A percentile compares a stretch with the other conserved stretches of the same genome.
phyloP scores from a whole-genome alignment of 2,113 vertebrate genomes.

The Stictonetta naevosa region DNA sequence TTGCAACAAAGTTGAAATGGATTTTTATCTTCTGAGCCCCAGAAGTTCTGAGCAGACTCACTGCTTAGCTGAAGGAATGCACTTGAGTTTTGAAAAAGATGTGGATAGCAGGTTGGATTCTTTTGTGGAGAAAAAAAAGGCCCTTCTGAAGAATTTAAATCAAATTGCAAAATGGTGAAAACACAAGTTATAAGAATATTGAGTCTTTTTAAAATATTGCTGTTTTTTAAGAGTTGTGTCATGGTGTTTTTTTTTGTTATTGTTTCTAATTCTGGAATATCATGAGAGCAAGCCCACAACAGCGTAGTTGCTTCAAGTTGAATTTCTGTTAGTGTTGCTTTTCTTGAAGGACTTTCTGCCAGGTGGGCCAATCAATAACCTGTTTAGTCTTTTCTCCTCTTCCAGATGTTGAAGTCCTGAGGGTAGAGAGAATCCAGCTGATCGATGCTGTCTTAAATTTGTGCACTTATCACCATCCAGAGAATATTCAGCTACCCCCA shows the following conservation, averaged over 20 bases:
- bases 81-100: neutral
- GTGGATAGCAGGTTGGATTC: neutral
- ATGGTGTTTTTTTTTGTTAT: neutral
- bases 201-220: neutral
- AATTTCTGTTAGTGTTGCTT: neutral
- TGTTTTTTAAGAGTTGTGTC: neutral
- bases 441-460: slow-evolving; percentile 96
- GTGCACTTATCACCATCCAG: slow-evolving; percentile 97
- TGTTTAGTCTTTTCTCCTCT: neutral
- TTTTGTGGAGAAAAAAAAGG: neutral
- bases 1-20: neutral
- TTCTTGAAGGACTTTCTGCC: neutral
- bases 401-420: slow-evolving; percentile 93
- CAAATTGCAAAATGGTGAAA: neutral
- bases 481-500: slow-evolving; percentile 96
- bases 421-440: slow-evolving; percentile 93
- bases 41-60: neutral
- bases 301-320: slow-evolving; percentile 36
- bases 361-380: slow-evolving; percentile 19
- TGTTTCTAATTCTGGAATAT: neutral
- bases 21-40: neutral
- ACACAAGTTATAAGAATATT: too few relatives aligned
- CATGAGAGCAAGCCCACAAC: slow-evolving; percentile 4
- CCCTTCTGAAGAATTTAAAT: slow-evolving; percentile 10
- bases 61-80: neutral